Base-by-base conservation (phyloP, 2,797 vertebrate genomes). In the Alauda arvensis region DNA sequence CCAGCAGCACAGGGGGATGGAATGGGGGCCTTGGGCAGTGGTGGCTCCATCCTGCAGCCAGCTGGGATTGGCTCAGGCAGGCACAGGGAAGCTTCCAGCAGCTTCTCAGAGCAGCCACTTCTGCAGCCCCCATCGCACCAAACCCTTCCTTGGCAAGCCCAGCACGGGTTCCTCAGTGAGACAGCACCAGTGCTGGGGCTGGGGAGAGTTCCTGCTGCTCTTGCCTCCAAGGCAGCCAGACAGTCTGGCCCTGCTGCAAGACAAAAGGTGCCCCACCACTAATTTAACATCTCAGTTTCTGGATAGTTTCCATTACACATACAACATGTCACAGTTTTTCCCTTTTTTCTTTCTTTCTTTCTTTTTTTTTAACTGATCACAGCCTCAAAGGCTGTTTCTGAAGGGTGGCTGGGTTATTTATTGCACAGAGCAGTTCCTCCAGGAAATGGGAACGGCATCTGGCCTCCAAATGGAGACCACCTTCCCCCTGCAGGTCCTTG, bases 401-500 rank as follows among this genome's bases (percentile, higher is more conserved):
- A 85, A 82, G 71, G 91, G 68, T 65, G 78, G 31, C 29, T 4
- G 75, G 72, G 37, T 94, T 89, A 92, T 94, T 92, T 88, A 91
- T 85, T 77, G 77, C 15, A 0, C 57, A 33, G 87, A 3, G 1
- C 40, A 31, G 57, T 45, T 92, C 78, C 53, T 49, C 31, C 25
- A 82, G 48, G 77, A 89, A 88, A 69, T 87, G 77, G 88, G 66
- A 91, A 70, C 80, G 77, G 91, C 92, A 94, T 93, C 92, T 95
- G 93, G 92, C 76, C 84, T 91, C 93, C 93, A 93, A 92, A 88
- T 92, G 91, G 85, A 91, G 86, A 77, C 84, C 84, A 74, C 66
- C 77, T 88, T 66, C 71, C 81, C 78, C 39, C 62, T 66, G 33
- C 56, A 83, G 72, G 56, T 85, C 88, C 70, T 91, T 81, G 79